A percentile compares a stretch with the other conserved stretches of the same genome.
Conservation (phyloP, 2,888 invertebrate genomes). For the Hemistola chrysoprasaria region DNA sequence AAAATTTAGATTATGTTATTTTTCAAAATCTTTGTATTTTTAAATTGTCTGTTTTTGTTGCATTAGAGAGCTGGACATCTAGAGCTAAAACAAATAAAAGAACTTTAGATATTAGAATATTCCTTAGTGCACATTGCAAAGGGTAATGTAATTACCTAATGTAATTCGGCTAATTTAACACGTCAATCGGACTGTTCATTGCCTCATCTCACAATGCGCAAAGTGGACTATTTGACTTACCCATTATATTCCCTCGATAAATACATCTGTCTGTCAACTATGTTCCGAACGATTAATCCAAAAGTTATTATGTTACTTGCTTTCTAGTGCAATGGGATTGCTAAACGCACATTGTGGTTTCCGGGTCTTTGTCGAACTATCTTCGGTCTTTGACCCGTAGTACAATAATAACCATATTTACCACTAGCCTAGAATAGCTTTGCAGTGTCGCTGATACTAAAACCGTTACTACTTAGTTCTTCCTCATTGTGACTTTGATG, state of each 20-base stretch:
- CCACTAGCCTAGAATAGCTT: too few relatives aligned
- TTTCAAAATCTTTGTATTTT: too few relatives aligned
- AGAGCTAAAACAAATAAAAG: too few relatives aligned
- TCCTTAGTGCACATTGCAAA: conserved; percentile 18
- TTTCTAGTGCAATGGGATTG: conserved; percentile 17
- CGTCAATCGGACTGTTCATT: conserved; percentile 29
- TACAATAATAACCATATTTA: neutral
- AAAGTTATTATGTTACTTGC: conserved; percentile 20
- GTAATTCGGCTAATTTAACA: conserved; percentile 36
- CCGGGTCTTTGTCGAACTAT: conserved; percentile 10
- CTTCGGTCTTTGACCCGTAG: neutral
- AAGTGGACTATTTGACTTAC: conserved; percentile 31
- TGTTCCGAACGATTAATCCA: conserved; percentile 28
- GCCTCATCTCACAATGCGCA: conserved; percentile 29
- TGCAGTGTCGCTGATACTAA: too few relatives aligned
- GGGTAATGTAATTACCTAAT: conserved; percentile 20
- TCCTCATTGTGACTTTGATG: neutral
- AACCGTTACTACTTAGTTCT: too few relatives aligned
- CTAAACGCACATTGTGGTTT: conserved; percentile 14
- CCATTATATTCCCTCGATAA: conserved; percentile 27
- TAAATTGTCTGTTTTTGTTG: too few relatives aligned
- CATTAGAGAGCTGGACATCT: too few relatives aligned
- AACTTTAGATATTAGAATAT: too few relatives aligned
- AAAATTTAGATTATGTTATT: too few relatives aligned
- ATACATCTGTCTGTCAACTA: conserved; percentile 33